These are phyloP conservation scores for Rhinophrynus dorsalis DNA, from an alignment of 2,797 vertebrate genomes.

Conservation along the genomic window DNA sequence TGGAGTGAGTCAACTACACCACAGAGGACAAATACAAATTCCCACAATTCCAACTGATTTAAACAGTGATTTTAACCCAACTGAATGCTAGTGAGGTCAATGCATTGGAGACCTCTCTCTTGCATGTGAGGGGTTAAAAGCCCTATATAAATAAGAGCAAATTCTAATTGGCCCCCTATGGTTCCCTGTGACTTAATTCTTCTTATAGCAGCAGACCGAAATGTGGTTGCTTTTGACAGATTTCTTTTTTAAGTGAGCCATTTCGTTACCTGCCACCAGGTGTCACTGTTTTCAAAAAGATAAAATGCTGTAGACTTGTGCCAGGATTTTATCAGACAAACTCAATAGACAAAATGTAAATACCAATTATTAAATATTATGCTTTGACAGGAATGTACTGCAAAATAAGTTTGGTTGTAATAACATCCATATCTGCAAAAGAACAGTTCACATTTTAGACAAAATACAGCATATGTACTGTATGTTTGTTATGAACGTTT, in stretches of 20 bases:
- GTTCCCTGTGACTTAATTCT: too few relatives aligned
- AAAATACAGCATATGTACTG: neutral
- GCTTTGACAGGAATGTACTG: constrained; percentile 23
- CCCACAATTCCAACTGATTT: too few relatives aligned
- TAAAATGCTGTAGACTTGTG: constrained; percentile 19
- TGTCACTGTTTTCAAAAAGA: constrained; percentile 68
- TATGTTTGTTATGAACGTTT: neutral
- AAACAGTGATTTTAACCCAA: too few relatives aligned
- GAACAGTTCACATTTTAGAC: constrained; percentile 2
- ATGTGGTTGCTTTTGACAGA: too few relatives aligned
- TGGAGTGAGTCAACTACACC: too few relatives aligned
- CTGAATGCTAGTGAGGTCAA: too few relatives aligned
- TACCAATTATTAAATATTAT: constrained; percentile 37
- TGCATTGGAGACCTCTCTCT: too few relatives aligned
- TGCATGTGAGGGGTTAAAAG: too few relatives aligned
- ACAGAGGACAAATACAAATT: too few relatives aligned
- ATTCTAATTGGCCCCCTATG: too few relatives aligned
- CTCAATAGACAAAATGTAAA: constrained; percentile 6
- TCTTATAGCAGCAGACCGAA: too few relatives aligned
- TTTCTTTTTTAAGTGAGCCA: neutral
- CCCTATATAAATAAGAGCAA: too few relatives aligned
- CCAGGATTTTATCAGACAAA: neutral
- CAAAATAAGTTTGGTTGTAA: constrained; percentile 27
- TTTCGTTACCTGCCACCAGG: constrained; percentile 62
- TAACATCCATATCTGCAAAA: constrained; percentile 11